Percentiles rank a stretch among this genome's conserved stretches.
These are phyloP conservation scores for Grammomys surdaster DNA, from an alignment of 2,113 vertebrate genomes.

Conservation along the genomic window DNA sequence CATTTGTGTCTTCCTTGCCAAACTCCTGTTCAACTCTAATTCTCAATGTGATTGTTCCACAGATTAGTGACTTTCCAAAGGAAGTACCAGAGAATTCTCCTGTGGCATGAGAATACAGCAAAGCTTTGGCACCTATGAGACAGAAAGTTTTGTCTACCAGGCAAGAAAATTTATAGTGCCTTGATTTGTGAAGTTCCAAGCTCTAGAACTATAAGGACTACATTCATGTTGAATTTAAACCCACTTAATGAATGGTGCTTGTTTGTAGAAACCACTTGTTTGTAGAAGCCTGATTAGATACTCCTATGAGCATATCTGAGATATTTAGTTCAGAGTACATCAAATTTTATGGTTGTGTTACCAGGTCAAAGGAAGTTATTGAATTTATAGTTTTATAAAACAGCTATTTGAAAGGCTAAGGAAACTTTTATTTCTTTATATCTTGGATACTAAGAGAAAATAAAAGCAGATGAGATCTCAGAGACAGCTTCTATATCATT, in stretches of 20 bases:
- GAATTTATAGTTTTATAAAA: neutral
- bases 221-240: neutral
- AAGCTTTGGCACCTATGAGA: neutral
- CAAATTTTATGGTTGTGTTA: neutral
- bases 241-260: accelerated
- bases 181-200: neutral
- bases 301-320: neutral
- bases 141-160: neutral
- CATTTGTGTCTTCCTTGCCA: neutral
- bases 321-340: neutral
- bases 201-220: neutral
- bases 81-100: neutral
- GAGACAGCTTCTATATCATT: neutral
- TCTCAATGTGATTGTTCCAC: neutral
- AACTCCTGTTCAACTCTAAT: neutral
- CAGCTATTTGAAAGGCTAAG: neutral
- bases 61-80: neutral
- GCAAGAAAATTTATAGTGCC: neutral
- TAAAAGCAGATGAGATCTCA: neutral
- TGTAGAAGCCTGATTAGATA: neutral
- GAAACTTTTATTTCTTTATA: neutral
- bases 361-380: neutral
- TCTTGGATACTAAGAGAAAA: neutral
- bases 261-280: neutral
- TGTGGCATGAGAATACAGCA: neutral